Evolutionary conservation across 2,888 invertebrate genomes (phyloP).

Genomic region (Melanophora roralis): DNA sequence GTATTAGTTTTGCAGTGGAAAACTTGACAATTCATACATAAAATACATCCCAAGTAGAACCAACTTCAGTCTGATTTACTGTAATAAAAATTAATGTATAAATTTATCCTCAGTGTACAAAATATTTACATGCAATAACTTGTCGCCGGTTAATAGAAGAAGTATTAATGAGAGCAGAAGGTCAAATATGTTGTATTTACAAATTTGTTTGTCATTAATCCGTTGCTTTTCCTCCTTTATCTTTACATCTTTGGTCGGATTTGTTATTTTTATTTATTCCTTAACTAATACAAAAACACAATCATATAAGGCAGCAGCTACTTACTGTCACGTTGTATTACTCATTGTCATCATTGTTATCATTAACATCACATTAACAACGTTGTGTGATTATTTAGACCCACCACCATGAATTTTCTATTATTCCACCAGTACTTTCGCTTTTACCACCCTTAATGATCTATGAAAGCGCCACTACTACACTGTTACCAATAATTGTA

Average conservation of each 20-base stretch:
- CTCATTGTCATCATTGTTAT: constrained; percentile 53
- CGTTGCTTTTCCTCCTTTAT: constrained; percentile 37
- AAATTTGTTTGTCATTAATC: constrained; percentile 54
- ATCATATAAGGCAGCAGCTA: constrained; percentile 35
- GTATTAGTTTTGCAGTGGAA: too few species aligned
- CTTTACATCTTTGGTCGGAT: constrained; percentile 45
- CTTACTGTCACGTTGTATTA: constrained; percentile 53
- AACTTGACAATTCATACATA: too few species aligned
- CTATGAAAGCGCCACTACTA: background rate
- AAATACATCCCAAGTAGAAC: too few species aligned
- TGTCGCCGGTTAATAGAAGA: constrained; percentile 34
- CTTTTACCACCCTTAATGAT: constrained; percentile 25
- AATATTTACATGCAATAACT: constrained; percentile 26
- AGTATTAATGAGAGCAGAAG: constrained; percentile 57
- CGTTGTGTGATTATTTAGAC: constrained; percentile 50
- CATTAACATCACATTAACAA: constrained; percentile 57
- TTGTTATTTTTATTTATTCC: constrained; percentile 24
- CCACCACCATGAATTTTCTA: constrained; percentile 34
- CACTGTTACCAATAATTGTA: constrained; percentile 6
- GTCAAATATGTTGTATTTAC: constrained; percentile 52
- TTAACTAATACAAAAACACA: constrained; percentile 31
- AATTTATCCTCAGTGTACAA: constrained; percentile 15
- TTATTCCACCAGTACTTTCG: constrained; percentile 27
- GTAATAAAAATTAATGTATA: too few species aligned
- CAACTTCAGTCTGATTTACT: too few species aligned